These are phyloP conservation scores for Drosophila nigromelanica DNA, from an alignment of 1,140 invertebrate species.

Conservation along the genomic window DNA sequence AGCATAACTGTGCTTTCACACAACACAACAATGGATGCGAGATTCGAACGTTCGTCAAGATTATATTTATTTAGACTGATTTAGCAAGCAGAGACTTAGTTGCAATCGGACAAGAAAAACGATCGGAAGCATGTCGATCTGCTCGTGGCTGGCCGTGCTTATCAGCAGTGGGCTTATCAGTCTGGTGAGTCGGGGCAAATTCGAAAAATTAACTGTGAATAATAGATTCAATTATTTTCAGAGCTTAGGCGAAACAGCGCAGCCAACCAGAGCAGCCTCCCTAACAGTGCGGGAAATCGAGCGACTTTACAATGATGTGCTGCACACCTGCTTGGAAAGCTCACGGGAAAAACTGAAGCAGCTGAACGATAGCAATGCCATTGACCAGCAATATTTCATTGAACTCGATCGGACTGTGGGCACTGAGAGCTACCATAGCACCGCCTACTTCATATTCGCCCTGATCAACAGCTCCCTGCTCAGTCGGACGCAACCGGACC, in stretches of 20 bases:
- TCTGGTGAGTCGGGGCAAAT: conserved; percentile 9
- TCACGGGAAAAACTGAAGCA: conserved; percentile 18
- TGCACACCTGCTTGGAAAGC: conserved; percentile 42
- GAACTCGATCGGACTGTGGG: conserved; percentile 41
- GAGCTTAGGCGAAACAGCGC: background rate
- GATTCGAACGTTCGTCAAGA: no score
- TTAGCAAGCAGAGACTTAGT: background rate
- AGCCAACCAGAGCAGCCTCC: background rate
- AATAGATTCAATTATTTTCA: background rate
- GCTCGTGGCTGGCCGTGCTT: background rate
- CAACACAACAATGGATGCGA: no score
- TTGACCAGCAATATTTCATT: conserved; percentile 58
- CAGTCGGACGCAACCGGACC: conserved; percentile 14
- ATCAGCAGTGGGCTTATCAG: conserved; percentile 7
- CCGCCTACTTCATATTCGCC: conserved; percentile 56
- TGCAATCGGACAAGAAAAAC: background rate
- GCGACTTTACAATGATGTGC: conserved; percentile 55
- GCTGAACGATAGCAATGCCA: conserved; percentile 43
- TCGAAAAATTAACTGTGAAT: background rate
- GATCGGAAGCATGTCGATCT: conserved; percentile 20
- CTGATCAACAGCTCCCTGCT: conserved; percentile 51
- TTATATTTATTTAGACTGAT: no score
- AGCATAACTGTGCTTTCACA: no score
- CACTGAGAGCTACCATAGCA: conserved; percentile 57
- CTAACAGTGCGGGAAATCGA: conserved; percentile 41